A percentile compares a stretch with the other conserved stretches of the same genome.
These are phyloP conservation scores for Epinephelus cyanopodus DNA, from an alignment of 2,113 vertebrate species.

Conservation along the genomic window DNA sequence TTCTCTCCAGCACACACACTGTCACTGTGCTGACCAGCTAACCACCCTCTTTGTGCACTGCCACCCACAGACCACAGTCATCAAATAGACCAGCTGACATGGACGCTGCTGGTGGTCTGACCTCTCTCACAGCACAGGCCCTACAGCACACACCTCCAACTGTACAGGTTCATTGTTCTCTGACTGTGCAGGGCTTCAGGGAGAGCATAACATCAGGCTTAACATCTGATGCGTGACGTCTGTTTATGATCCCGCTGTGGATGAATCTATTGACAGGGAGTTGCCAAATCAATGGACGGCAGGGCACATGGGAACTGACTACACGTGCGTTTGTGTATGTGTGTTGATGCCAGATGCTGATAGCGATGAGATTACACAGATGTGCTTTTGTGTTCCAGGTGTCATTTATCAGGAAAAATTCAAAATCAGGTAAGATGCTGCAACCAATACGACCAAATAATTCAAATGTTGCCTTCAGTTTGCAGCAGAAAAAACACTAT, in stretches of 20 bases:
- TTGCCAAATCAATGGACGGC: slow-evolving; percentile 23
- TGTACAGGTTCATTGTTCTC: neutral
- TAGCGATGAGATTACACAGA: neutral
- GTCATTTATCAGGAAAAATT: neutral
- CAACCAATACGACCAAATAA: neutral
- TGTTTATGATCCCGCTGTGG: slow-evolving; percentile 4
- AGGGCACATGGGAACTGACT: neutral
- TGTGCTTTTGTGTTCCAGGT: neutral
- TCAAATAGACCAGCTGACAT: slow-evolving; percentile 25
- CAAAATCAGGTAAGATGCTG: neutral
- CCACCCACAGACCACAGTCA: slow-evolving; percentile 12
- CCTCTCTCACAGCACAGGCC: neutral
- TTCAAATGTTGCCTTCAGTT: neutral
- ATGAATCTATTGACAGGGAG: slow-evolving; percentile 30
- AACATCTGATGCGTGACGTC: slow-evolving; percentile 43
- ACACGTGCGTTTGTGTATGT: neutral
- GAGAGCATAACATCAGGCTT: slow-evolving; percentile 4
- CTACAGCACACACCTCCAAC: neutral
- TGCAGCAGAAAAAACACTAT: neutral
- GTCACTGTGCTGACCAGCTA: slow-evolving; percentile 12
- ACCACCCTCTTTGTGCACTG: slow-evolving; percentile 10
- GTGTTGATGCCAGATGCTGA: neutral
- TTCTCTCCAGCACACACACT: neutral
- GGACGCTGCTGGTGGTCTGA: slow-evolving; percentile 25
- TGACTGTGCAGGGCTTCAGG: neutral